phyloP scores from a whole-genome alignment of 2,113 vertebrate genomes.

The Rattus rattus region DNA sequence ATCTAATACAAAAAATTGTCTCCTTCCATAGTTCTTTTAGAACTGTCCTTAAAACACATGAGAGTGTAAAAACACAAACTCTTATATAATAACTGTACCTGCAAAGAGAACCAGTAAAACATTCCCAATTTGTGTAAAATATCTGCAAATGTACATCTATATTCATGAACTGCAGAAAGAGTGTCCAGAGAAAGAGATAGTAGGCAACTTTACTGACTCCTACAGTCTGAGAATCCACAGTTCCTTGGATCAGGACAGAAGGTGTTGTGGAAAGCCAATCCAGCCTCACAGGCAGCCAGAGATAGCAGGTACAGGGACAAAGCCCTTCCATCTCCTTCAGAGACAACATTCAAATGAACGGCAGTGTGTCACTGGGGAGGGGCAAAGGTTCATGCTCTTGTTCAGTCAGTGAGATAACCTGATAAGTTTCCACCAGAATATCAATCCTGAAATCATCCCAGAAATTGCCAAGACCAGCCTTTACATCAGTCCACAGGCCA shows the following conservation, averaged over 20 bases:
- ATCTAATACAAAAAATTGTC: too few relatives aligned
- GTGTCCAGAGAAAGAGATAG: neutral
- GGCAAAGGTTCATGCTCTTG: neutral
- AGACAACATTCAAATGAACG: neutral
- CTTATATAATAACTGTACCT: neutral
- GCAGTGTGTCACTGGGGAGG: too few relatives aligned
- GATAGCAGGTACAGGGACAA: neutral
- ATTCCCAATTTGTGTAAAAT: neutral
- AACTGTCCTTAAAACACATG: neutral
- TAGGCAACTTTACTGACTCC: too few relatives aligned
- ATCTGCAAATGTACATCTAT: neutral
- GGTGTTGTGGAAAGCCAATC: neutral
- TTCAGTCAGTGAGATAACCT: neutral
- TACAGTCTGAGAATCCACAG: neutral
- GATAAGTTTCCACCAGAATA: neutral
- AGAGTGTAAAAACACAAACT: neutral
- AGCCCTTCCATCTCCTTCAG: neutral
- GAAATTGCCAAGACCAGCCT: neutral
- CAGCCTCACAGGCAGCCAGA: neutral
- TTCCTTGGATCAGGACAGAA: neutral
- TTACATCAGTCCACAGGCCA: fast-evolving
- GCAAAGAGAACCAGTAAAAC: neutral
- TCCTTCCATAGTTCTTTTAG: neutral
- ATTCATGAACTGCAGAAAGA: neutral
- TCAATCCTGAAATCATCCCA: fast-evolving